Evolutionary conservation across 2,113 vertebrate genomes (phyloP).

Genomic region (Perccottus glenii): DNA sequence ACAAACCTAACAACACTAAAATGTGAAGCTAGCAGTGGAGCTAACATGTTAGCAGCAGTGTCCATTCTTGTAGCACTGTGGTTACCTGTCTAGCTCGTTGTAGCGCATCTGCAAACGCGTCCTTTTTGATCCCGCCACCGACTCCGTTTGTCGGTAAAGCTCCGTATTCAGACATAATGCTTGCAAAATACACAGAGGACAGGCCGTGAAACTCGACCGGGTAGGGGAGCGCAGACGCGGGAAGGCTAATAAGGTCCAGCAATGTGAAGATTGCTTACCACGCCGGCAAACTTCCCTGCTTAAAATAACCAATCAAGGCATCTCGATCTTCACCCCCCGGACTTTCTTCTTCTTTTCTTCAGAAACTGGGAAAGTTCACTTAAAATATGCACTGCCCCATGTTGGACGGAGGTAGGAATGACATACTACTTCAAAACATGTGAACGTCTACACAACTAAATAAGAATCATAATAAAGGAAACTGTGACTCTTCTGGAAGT

Average conservation of each 20-base stretch:
- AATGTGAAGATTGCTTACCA: constrained; percentile 43
- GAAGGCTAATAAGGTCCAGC: constrained; percentile 71
- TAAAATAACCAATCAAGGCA: constrained; percentile 65
- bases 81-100: constrained; percentile 90
- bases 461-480: too few relatives aligned
- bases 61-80: too few relatives aligned
- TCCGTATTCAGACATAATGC: constrained; percentile 83
- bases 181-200: constrained; percentile 40
- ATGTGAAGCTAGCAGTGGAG: constrained; percentile 43
- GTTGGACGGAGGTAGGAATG: constrained; percentile 18
- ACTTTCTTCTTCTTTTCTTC: constrained; percentile 28
- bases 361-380: background rate
- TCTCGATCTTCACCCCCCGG: constrained; percentile 5
- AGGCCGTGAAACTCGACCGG: constrained; percentile 60
- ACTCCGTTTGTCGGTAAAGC: constrained; percentile 78
- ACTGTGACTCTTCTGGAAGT: too few relatives aligned
- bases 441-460: too few relatives aligned
- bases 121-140: constrained; percentile 83
- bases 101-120: constrained; percentile 91
- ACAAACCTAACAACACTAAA: constrained; percentile 36
- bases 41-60: constrained; percentile 41
- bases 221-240: constrained; percentile 78
- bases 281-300: constrained; percentile 62
- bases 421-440: background rate
- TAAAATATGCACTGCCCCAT: constrained; percentile 24